Conservation (phyloP, 2,113 vertebrate genomes). For the Seriola dumerili region DNA sequence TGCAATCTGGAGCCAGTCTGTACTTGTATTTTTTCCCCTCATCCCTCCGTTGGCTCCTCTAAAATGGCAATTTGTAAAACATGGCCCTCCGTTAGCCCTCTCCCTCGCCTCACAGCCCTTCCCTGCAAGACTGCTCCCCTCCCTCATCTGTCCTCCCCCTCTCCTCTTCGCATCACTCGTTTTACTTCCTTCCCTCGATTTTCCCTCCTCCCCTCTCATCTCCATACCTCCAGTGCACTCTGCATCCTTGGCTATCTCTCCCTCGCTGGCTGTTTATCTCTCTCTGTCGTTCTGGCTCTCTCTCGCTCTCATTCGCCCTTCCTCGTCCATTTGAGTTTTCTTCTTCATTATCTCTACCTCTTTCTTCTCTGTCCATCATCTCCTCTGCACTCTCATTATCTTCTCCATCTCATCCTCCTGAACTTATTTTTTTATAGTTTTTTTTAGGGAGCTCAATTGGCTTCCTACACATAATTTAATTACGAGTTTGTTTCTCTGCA, state of each 20-base stretch:
- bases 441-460: slow-evolving; percentile 10
- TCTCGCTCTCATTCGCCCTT: slow-evolving; percentile 56
- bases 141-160: slow-evolving; percentile 48
- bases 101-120: slow-evolving; percentile 62
- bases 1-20: slow-evolving; percentile 80
- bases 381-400: slow-evolving; percentile 45
- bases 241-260: slow-evolving; percentile 25
- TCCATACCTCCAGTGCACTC: slow-evolving; percentile 63
- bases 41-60: slow-evolving; percentile 63
- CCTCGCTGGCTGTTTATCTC: slow-evolving; percentile 54
- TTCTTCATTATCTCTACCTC: slow-evolving; percentile 57
- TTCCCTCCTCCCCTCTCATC: slow-evolving; percentile 34
- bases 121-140: slow-evolving; percentile 57
- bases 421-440: slow-evolving; percentile 20
- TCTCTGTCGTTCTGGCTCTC: slow-evolving; percentile 2
- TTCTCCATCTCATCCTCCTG: slow-evolving; percentile 7
- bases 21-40: slow-evolving; percentile 49
- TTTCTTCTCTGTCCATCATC: slow-evolving; percentile 17
- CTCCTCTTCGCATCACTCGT: slow-evolving; percentile 51
- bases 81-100: slow-evolving; percentile 73
- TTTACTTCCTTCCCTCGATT: slow-evolving; percentile 55
- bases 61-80: slow-evolving; percentile 84
- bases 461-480: slow-evolving; percentile 47
- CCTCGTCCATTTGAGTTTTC: slow-evolving; percentile 37
- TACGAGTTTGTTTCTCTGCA: slow-evolving; percentile 44